phyloP scores from a whole-genome alignment of 2,888 invertebrate genomes.

The Antitype chi region DNA sequence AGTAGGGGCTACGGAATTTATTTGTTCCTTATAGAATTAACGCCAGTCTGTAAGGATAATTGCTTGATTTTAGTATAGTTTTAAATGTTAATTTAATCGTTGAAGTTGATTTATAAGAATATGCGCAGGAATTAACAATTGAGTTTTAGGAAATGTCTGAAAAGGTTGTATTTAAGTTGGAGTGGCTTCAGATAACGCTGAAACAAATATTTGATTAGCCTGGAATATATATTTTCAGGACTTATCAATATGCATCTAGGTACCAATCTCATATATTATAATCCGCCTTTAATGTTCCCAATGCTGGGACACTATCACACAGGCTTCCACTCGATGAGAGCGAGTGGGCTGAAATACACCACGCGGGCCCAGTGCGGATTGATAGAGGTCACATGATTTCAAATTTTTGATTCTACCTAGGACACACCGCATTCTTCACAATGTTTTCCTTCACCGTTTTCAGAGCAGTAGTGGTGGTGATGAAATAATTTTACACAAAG shows the following conservation, averaged over 20 bases:
- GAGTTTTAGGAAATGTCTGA: background rate
- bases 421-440: no score
- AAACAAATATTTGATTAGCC: background rate
- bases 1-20: slow-evolving; percentile 63
- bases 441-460: no score
- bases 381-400: background rate
- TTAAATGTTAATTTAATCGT: slow-evolving; percentile 27
- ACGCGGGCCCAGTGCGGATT: background rate
- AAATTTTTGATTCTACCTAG: no score
- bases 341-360: background rate
- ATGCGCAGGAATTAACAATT: background rate
- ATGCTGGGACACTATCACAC: background rate
- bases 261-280: no score
- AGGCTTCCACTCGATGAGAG: background rate
- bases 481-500: no score
- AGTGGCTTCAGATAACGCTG: background rate
- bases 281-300: background rate
- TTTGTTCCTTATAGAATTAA: slow-evolving; percentile 49
- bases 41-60: slow-evolving; percentile 40
- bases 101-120: background rate
- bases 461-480: no score
- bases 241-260: background rate
- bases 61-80: slow-evolving; percentile 42
- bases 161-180: background rate
- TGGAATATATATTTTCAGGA: no score